Evolutionary conservation across 2,113 vertebrate genomes (phyloP).

Genomic region (Opisthocomus hoazin): DNA sequence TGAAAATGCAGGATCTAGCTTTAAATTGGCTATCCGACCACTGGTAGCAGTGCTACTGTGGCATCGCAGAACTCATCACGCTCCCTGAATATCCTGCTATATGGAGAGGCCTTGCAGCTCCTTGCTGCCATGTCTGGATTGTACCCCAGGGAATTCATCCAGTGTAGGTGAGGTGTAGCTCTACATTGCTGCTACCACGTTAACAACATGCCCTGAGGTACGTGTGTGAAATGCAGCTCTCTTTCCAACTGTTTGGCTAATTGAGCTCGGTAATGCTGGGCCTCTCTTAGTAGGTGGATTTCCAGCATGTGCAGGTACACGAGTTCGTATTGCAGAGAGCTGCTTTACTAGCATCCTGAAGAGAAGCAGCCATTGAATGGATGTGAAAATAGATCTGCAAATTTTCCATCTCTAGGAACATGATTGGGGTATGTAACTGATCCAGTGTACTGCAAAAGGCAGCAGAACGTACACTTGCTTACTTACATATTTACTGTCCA

Average conservation of each 20-base stretch:
- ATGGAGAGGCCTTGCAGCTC: not conserved
- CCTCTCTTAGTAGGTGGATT: not conserved
- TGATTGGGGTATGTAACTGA: not conserved
- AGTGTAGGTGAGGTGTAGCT: not conserved
- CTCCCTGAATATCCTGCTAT: not conserved
- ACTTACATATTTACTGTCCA: fast-evolving
- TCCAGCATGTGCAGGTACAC: not conserved
- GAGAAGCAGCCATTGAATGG: not conserved
- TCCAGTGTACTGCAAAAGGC: not conserved
- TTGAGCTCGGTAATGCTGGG: not conserved
- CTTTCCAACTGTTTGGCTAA: not conserved
- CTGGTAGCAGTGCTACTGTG: not conserved
- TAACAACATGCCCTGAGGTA: not conserved
- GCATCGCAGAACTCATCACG: not conserved
- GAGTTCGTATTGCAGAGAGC: not conserved
- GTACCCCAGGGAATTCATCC: not conserved
- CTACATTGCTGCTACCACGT: not conserved
- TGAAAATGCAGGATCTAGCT: not conserved
- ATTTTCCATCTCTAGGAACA: not conserved
- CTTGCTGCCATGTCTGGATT: not conserved
- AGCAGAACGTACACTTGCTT: not conserved
- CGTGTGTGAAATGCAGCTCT: not conserved
- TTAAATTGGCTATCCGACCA: not conserved
- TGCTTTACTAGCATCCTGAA: not conserved
- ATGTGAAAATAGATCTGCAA: not conserved